phyloP scores from a whole-genome alignment of 2,888 invertebrate genomes.

The Argynnis bischoffii region DNA sequence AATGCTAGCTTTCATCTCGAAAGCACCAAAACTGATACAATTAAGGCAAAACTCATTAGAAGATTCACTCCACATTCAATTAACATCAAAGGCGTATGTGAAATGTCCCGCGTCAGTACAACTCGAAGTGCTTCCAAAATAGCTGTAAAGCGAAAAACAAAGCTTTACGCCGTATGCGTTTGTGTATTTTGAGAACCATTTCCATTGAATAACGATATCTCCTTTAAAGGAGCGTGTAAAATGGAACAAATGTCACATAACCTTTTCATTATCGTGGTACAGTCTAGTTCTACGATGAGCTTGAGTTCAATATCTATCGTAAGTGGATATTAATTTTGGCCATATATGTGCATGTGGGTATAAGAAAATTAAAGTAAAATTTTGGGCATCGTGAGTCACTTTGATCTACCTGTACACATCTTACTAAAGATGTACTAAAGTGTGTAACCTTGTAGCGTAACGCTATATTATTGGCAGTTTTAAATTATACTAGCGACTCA shows the following conservation, averaged over 20 bases:
- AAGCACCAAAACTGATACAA: constrained; percentile 21
- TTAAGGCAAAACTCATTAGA: constrained; percentile 44
- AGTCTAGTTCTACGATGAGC: no score
- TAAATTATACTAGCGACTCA: no score
- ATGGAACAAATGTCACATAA: neutral
- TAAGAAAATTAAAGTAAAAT: no score
- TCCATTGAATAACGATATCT: constrained; percentile 22
- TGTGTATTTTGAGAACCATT: constrained; percentile 21
- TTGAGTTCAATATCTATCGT: no score
- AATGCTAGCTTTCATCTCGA: constrained; percentile 17
- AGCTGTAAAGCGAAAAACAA: constrained; percentile 29
- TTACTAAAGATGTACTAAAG: no score
- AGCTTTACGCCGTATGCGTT: constrained; percentile 25
- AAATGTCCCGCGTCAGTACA: constrained; percentile 57
- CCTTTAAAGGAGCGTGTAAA: neutral
- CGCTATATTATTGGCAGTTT: no score
- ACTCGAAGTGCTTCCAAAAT: constrained; percentile 41
- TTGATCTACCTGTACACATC: no score
- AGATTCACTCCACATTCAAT: constrained; percentile 52
- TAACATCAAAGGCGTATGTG: constrained; percentile 62
- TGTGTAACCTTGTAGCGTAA: no score
- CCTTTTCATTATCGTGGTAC: no score
- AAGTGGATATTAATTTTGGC: no score
- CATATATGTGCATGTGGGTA: no score
- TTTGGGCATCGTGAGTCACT: no score